Percentiles rank a stretch among this genome's conserved stretches.
Evolutionary conservation across 35 echinoderm and acorn worm genomes (phyloP).

Genomic region (Lytechinus variegatus): DNA sequence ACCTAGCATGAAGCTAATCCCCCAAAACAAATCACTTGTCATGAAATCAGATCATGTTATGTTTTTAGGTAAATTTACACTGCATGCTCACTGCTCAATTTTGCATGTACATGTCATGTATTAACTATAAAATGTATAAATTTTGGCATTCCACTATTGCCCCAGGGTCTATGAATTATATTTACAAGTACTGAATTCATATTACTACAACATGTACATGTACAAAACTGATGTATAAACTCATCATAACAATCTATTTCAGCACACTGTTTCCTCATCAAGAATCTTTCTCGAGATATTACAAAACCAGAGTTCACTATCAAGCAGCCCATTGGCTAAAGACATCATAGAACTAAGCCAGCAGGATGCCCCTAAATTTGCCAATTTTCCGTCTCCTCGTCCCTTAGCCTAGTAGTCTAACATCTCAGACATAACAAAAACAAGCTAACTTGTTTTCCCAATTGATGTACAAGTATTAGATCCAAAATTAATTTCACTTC

Average conservation of each 20-base stretch:
- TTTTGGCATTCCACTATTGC: no score
- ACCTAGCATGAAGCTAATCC: not conserved
- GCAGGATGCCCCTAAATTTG: constrained; percentile 31
- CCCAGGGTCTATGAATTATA: no score
- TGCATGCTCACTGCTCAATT: not conserved
- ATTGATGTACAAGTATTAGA: not conserved
- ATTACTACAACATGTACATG: not conserved
- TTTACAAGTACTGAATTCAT: no score
- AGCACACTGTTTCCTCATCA: not conserved
- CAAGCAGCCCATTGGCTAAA: not conserved
- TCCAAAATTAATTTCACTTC: not conserved
- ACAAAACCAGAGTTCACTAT: not conserved
- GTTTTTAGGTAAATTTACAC: not conserved
- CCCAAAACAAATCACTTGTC: constrained; percentile 8
- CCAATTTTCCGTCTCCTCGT: not conserved
- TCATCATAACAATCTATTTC: not conserved
- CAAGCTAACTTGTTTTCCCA: not conserved
- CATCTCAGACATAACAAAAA: not conserved
- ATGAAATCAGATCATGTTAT: not conserved
- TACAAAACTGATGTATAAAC: not conserved
- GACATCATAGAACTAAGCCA: not conserved
- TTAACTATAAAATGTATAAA: no score
- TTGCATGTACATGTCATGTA: not conserved
- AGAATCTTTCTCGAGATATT: not conserved
- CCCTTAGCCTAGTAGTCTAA: not conserved